Evolutionary conservation across 2,113 vertebrate genomes (phyloP).

Genomic region (Phaethon lepturus): DNA sequence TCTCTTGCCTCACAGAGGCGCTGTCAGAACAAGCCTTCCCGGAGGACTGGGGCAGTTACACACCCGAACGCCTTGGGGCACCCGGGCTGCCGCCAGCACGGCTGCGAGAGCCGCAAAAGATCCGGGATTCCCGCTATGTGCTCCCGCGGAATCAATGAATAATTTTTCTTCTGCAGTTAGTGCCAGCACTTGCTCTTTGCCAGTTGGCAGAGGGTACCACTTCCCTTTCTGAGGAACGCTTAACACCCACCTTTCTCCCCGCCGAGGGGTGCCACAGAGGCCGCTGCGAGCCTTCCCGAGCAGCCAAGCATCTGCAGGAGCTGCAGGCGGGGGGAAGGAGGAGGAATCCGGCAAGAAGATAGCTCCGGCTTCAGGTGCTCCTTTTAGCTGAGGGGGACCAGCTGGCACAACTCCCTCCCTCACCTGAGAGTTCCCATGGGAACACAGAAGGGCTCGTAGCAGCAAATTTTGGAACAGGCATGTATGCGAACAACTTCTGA

Average conservation of each 20-base stretch:
- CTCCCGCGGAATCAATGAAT: neutral
- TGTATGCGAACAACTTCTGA: neutral
- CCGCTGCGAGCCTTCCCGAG: neutral
- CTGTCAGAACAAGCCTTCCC: no score
- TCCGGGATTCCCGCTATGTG: neutral
- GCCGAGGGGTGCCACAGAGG: neutral
- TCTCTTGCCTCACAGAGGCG: rapidly evolving
- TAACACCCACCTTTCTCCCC: neutral
- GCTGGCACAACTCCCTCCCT: neutral
- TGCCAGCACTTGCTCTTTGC: slow-evolving; percentile 13
- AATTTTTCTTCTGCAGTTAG: neutral
- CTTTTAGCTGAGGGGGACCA: neutral
- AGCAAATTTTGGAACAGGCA: neutral
- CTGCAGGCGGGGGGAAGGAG: neutral
- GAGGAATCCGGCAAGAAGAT: neutral
- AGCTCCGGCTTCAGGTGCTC: neutral
- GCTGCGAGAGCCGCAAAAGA: neutral
- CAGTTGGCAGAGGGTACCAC: neutral
- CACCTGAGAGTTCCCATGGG: slow-evolving; percentile 29
- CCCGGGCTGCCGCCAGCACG: neutral
- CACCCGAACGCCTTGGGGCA: neutral
- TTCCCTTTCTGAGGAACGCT: neutral
- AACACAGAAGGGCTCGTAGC: neutral
- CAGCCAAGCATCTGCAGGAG: neutral
- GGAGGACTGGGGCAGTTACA: rapidly evolving